These are phyloP conservation scores for Cheilosia variabilis DNA, from an alignment of 2,888 invertebrate species.

Conservation along the genomic window DNA sequence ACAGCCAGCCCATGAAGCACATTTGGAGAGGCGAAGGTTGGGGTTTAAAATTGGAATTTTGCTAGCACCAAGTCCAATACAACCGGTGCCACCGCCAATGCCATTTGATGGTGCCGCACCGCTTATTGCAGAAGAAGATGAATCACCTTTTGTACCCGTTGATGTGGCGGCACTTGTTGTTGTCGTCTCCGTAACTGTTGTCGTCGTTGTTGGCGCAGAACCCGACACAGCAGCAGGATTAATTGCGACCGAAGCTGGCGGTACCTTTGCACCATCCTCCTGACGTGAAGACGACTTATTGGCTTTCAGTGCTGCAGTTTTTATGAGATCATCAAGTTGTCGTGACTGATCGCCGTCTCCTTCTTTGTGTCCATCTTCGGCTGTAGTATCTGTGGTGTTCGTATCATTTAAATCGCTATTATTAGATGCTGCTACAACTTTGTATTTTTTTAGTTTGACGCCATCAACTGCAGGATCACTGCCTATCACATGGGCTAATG, in stretches of 20 bases:
- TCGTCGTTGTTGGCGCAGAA: constrained; percentile 59
- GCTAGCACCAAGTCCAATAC: constrained; percentile 82
- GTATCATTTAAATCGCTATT: constrained; percentile 51
- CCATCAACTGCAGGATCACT: constrained; percentile 38
- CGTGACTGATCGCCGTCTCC: constrained; percentile 65
- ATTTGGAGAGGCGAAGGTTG: constrained; percentile 87
- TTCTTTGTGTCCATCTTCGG: constrained; percentile 57
- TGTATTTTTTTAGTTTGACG: constrained; percentile 59
- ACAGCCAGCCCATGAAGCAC: constrained; percentile 89
- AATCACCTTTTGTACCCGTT: constrained; percentile 65
- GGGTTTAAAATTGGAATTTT: constrained; percentile 87
- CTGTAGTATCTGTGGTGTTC: constrained; percentile 55
- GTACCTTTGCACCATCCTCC: constrained; percentile 8
- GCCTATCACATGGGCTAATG: constrained; percentile 45
- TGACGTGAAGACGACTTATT: constrained; percentile 43
- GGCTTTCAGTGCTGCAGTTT: constrained; percentile 30
- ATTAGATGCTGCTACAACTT: constrained; percentile 37
- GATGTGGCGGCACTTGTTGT: constrained; percentile 53
- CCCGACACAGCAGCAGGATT: constrained; percentile 17
- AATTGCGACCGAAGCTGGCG: background rate
- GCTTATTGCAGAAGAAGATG: constrained; percentile 67
- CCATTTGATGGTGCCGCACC: constrained; percentile 54
- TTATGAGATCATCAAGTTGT: constrained; percentile 63
- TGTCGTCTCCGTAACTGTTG: constrained; percentile 60
- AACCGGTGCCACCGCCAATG: constrained; percentile 48